Conservation (phyloP, 2,888 invertebrate species). For the Cryptophagus acutangulus region DNA sequence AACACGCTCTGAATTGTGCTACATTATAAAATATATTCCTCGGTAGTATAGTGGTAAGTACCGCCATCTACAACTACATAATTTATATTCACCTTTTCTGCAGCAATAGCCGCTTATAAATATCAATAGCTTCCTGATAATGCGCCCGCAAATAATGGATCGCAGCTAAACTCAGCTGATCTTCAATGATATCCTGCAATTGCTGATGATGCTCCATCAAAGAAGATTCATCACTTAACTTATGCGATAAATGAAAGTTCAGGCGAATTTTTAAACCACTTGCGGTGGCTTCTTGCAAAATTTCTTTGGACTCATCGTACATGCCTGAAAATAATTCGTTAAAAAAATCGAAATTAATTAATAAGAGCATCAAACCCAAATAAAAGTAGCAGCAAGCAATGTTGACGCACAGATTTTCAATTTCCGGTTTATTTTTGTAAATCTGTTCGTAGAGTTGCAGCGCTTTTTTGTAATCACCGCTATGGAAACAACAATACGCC, state of each 20-base stretch:
- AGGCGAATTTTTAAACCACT: constrained; percentile 69
- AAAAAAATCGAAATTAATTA: neutral
- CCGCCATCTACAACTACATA: constrained; percentile 2
- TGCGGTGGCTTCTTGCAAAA: constrained; percentile 56
- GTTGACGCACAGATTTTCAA: constrained; percentile 67
- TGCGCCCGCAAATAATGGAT: constrained; percentile 94
- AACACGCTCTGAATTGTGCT: too few relatives aligned
- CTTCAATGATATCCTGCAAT: constrained; percentile 83
- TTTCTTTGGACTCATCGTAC: constrained; percentile 67
- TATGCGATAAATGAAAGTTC: constrained; percentile 90
- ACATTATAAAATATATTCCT: neutral
- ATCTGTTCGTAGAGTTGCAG: constrained; percentile 65
- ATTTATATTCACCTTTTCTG: constrained; percentile 74
- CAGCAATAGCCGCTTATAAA: constrained; percentile 88
- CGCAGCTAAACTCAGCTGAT: constrained; percentile 92
- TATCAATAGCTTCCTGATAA: constrained; percentile 98
- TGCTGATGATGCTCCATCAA: constrained; percentile 80
- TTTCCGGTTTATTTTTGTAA: constrained; percentile 51
- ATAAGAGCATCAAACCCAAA: constrained; percentile 57
- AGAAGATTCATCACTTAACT: constrained; percentile 80
- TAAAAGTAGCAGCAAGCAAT: constrained; percentile 94
- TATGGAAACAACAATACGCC: constrained; percentile 92
- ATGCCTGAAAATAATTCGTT: constrained; percentile 53
- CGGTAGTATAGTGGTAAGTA: too few relatives aligned
- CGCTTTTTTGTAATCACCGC: constrained; percentile 86